phyloP scores from a whole-genome alignment of 2,113 vertebrate species.

The Nibea coibor region DNA sequence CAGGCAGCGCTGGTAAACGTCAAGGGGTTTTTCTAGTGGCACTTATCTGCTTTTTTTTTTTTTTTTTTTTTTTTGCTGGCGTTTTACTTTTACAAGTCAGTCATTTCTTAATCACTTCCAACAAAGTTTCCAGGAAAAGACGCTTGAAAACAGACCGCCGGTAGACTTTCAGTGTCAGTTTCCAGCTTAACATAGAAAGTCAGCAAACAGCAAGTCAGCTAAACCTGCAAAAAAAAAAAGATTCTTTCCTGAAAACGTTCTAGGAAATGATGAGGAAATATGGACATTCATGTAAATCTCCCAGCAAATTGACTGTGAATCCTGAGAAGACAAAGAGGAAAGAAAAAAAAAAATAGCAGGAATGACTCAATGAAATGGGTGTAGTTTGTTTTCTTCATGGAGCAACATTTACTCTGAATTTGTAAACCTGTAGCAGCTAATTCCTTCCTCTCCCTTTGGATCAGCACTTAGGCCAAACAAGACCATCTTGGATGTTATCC shows the following conservation, averaged over 20 bases:
- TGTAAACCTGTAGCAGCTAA: neutral
- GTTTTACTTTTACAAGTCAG: neutral
- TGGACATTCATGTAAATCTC: neutral
- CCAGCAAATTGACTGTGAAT: neutral
- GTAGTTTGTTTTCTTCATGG: neutral
- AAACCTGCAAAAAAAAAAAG: no score
- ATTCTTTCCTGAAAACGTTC: neutral
- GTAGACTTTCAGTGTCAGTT: neutral
- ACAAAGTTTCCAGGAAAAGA: neutral
- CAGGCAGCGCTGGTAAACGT: constrained; percentile 36
- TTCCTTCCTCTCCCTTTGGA: neutral
- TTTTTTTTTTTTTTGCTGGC: neutral
- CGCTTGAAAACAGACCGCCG: neutral
- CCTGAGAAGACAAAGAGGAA: constrained; percentile 1
- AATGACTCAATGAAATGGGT: constrained; percentile 31
- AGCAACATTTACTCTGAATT: neutral
- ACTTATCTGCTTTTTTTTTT: neutral
- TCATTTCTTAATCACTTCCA: neutral
- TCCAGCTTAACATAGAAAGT: neutral
- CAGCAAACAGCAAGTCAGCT: neutral
- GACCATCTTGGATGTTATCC: constrained; percentile 7
- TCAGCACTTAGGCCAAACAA: constrained; percentile 5
- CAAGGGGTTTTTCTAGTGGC: neutral
- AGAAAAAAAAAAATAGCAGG: neutral
- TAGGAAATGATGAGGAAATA: neutral